phyloP scores from a whole-genome alignment of 2,797 vertebrate species.

The Girardinus metallicus region DNA sequence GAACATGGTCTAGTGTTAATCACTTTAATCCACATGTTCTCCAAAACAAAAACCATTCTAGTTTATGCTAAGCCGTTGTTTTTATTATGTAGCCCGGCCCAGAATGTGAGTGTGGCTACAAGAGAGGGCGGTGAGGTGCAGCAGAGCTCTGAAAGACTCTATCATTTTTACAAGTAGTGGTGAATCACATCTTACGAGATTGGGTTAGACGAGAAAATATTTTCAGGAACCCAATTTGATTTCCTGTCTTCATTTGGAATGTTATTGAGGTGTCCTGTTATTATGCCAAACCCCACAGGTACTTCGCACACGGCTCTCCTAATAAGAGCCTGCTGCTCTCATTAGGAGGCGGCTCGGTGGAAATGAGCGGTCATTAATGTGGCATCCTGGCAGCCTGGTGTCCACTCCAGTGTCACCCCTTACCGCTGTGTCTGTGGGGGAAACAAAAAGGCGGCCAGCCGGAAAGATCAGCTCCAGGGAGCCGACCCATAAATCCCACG shows the following conservation, averaged over 20 bases:
- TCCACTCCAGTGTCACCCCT: slow-evolving; percentile 48
- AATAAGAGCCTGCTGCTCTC: slow-evolving; percentile 19
- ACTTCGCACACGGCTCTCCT: slow-evolving; percentile 32
- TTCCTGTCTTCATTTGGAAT: slow-evolving; percentile 13
- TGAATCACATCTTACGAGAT: neutral
- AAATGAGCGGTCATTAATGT: slow-evolving; percentile 54
- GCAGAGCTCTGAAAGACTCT: neutral
- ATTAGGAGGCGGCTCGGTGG: slow-evolving; percentile 17
- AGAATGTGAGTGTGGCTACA: neutral
- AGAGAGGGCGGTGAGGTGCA: neutral
- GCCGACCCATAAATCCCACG: slow-evolving; percentile 46
- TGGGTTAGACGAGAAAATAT: neutral
- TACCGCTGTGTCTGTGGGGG: slow-evolving; percentile 32
- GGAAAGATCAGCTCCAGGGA: slow-evolving; percentile 44
- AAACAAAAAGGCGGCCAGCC: slow-evolving; percentile 59
- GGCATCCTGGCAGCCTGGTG: slow-evolving; percentile 50
- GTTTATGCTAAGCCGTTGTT: neutral
- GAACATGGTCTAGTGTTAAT: neutral
- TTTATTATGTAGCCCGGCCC: neutral
- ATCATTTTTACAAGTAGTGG: slow-evolving; percentile 13
- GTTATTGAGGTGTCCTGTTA: slow-evolving; percentile 36
- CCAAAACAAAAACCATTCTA: neutral
- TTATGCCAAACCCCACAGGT: slow-evolving; percentile 54
- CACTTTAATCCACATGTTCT: neutral
- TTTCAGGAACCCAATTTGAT: slow-evolving; percentile 9